Percentiles rank a stretch among this genome's conserved stretches.
These are phyloP conservation scores for Lucilia sericata DNA, from an alignment of 1,140 invertebrate genomes.

Conservation along the genomic window DNA sequence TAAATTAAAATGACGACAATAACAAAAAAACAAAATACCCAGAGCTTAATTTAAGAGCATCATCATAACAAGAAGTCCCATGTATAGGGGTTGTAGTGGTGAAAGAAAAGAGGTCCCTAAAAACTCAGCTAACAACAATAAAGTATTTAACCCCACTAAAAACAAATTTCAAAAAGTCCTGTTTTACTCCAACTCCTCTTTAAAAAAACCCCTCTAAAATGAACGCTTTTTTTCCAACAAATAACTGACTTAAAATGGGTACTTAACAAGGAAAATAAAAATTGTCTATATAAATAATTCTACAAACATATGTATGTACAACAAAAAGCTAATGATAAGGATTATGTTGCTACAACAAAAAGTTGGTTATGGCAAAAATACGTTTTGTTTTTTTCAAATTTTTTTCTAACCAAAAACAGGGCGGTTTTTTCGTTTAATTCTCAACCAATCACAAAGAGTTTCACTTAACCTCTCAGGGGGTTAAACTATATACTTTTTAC, in stretches of 20 bases:
- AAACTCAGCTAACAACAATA: neutral
- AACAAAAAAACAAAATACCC: slow-evolving; percentile 4
- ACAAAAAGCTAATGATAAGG: slow-evolving; percentile 27
- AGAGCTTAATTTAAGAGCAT: slow-evolving; percentile 41
- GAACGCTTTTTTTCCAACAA: neutral
- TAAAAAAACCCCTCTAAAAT: neutral
- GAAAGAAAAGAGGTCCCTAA: neutral
- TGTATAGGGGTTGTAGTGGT: neutral
- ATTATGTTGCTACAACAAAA: neutral
- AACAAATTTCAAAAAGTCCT: neutral
- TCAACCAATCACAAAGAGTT: slow-evolving; percentile 19
- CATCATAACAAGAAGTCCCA: neutral
- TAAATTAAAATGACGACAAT: neutral
- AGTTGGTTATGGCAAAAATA: neutral
- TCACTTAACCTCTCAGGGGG: neutral
- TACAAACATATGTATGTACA: neutral
- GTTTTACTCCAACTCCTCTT: neutral
- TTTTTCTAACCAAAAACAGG: slow-evolving; percentile 20
- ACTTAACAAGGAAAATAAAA: slow-evolving; percentile 30
- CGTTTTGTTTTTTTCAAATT: neutral
- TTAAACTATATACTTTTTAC: neutral
- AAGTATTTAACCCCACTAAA: neutral
- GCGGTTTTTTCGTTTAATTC: neutral
- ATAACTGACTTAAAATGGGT: slow-evolving; percentile 41
- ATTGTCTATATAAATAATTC: slow-evolving; percentile 25